Evolutionary conservation across 2,113 vertebrate genomes (phyloP).

Genomic region (Prietella phreatophila): DNA sequence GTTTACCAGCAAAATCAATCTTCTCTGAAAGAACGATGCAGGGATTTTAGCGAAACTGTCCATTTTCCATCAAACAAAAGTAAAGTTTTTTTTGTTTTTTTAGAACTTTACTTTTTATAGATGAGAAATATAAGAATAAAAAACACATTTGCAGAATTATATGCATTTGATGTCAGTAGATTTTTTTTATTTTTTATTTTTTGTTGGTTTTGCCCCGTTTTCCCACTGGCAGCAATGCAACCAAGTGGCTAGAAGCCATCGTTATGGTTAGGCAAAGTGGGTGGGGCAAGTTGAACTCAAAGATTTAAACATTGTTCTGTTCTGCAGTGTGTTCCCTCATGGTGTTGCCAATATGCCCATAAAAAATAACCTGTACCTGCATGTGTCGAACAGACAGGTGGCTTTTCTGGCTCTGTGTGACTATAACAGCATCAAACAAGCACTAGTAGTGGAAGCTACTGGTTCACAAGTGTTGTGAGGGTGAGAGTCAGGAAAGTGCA

Average conservation of each 20-base stretch:
- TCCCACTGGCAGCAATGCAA: not conserved
- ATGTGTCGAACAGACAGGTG: not conserved
- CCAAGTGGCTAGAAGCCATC: not conserved
- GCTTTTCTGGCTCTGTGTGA: not conserved
- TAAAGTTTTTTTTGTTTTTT: not conserved
- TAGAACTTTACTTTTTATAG: not conserved
- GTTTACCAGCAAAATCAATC: not conserved
- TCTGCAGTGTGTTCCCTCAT: not conserved
- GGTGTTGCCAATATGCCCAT: not conserved
- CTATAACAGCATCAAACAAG: not conserved
- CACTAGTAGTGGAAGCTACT: not conserved
- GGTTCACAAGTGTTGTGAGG: not conserved
- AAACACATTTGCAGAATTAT: not conserved
- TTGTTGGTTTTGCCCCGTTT: not conserved
- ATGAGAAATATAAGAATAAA: not conserved
- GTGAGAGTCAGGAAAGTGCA: not conserved
- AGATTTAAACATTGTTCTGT: not conserved
- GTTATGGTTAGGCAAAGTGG: not conserved
- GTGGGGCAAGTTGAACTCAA: not conserved
- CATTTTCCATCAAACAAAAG: not conserved
- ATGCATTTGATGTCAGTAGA: not conserved
- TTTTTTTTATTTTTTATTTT: not conserved
- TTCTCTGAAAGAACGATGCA: not conserved
- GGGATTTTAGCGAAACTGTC: not conserved
- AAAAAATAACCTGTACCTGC: not conserved